Base-by-base conservation (phyloP, 1,140 invertebrate species). In the Cydia fagiglandana region DNA sequence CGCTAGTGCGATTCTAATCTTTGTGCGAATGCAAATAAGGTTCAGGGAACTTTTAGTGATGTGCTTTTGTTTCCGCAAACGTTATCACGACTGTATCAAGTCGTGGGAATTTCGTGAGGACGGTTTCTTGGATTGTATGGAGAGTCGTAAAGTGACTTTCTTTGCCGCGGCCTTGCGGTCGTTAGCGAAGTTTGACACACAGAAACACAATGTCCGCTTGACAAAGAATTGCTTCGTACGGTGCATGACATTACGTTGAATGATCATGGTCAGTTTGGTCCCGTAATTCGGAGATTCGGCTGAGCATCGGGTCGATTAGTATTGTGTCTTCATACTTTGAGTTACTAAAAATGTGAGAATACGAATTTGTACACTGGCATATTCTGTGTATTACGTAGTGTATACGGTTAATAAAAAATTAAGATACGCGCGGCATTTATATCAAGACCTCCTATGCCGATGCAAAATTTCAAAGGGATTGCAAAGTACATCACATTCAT, bases 91-190 rank as follows among this genome's bases (percentile, higher is more conserved):
- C 75, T 77, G 77, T 73, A 78, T 75, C 45, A 28, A 73, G 80
- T 66, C 86, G 86, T 88, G 86, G 77, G 86, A 88, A 85, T 73
- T 78, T 83, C 81, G 77, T 79, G 78, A 68, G 75, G 78, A 81
- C 68, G 75, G 78, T 83, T 81, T 76, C 77, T 75, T 79, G 83
- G 85, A 88, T 86, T 81, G 80, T 81, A 81, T 81, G 84, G 81
- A 84, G 82, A 83, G 76, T 78, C 76, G 61, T 56, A 77, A 79
- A 81, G 38, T 68, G 73, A 85, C 83, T 85, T 86, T 85, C 78
- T 84, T 83, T 75, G 70, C 38, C 12, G 74, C 78, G 81, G 77
- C 82, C 82, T 87, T 84, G 81, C 80, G 34, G 66, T 70, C 66
- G 66, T 70, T 70, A 70, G 66, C 38, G n/a, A 38, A 70, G 38